phyloP scores from a whole-genome alignment of 2,113 vertebrate species.

The Thunnus thynnus region DNA sequence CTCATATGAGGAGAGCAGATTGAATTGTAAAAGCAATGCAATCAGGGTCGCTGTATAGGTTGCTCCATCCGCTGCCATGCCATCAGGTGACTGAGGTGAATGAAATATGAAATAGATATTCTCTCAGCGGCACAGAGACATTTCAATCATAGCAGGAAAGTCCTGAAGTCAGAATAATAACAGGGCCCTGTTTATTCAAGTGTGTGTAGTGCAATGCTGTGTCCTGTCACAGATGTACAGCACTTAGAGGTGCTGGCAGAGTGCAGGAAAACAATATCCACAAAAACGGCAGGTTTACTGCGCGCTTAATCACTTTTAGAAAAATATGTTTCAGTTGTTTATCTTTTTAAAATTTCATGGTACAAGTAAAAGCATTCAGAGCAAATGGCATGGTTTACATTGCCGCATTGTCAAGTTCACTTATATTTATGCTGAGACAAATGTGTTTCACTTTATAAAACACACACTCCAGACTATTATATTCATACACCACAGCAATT shows the following conservation, averaged over 20 bases:
- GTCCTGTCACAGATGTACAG: neutral
- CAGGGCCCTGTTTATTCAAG: conserved; percentile 45
- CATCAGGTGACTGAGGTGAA: conserved; percentile 32
- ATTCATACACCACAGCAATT: conserved; percentile 36
- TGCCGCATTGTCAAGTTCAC: conserved; percentile 39
- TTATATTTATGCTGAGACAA: conserved; percentile 59
- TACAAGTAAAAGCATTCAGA: conserved; percentile 62
- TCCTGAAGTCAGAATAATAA: conserved; percentile 19
- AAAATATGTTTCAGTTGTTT: conserved; percentile 65
- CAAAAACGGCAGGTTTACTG: conserved; percentile 35
- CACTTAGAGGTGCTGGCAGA: conserved; percentile 44
- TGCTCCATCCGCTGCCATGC: conserved; percentile 23
- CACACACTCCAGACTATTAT: conserved; percentile 35
- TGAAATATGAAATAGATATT: conserved; percentile 51
- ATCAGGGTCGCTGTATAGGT: conserved; percentile 21
- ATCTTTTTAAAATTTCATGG: conserved; percentile 72
- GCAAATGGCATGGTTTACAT: conserved; percentile 7
- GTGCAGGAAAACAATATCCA: conserved; percentile 46
- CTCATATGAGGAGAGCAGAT: conserved; percentile 38
- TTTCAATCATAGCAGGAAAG: conserved; percentile 39
- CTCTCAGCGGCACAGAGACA: neutral
- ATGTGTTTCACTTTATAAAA: conserved; percentile 53
- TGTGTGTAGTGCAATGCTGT: conserved; percentile 12
- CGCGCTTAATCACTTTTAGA: conserved; percentile 53
- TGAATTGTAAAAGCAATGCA: conserved; percentile 44